phyloP scores from a whole-genome alignment of 1,140 invertebrate species.

The Nephila pilipes region DNA sequence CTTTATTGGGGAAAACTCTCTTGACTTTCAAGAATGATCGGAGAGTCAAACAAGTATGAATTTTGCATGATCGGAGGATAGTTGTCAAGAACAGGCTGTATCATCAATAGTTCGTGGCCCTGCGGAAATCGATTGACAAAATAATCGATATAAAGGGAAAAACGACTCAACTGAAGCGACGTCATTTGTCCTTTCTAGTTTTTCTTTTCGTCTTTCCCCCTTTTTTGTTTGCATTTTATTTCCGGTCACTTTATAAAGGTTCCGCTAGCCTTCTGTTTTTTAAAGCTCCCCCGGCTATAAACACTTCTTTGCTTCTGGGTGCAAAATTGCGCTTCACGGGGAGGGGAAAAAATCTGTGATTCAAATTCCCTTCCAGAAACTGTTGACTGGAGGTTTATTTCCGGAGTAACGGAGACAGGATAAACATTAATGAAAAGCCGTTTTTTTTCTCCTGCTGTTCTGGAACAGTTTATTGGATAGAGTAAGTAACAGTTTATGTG shows the following conservation, averaged over 20 bases:
- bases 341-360: conserved; percentile 25
- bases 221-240: conserved; percentile 30
- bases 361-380: conserved; percentile 8
- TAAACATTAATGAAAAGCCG: conserved; percentile 1
- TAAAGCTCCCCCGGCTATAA: conserved; percentile 29
- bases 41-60: conserved; percentile 24
- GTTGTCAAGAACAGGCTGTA: conserved; percentile 47
- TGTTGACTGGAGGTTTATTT: conserved; percentile 9
- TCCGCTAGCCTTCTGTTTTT: conserved; percentile 31
- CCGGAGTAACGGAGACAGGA: neutral
- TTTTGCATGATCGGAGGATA: conserved; percentile 36
- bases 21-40: conserved; percentile 15
- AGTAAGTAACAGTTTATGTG: neutral
- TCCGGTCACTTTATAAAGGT: conserved; percentile 49
- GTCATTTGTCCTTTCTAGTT: conserved; percentile 35
- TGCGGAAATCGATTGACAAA: conserved; percentile 37
- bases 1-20: neutral
- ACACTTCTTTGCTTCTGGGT: conserved; percentile 3
- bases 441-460: neutral
- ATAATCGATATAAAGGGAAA: conserved; percentile 34
- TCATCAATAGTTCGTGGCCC: conserved; percentile 44
- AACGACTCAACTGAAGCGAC: conserved; percentile 34
- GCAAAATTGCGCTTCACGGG: neutral
- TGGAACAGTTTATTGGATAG: neutral
- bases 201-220: neutral